These are phyloP conservation scores for Morus bassanus DNA, from an alignment of 2,797 vertebrate genomes.

Conservation along the genomic window DNA sequence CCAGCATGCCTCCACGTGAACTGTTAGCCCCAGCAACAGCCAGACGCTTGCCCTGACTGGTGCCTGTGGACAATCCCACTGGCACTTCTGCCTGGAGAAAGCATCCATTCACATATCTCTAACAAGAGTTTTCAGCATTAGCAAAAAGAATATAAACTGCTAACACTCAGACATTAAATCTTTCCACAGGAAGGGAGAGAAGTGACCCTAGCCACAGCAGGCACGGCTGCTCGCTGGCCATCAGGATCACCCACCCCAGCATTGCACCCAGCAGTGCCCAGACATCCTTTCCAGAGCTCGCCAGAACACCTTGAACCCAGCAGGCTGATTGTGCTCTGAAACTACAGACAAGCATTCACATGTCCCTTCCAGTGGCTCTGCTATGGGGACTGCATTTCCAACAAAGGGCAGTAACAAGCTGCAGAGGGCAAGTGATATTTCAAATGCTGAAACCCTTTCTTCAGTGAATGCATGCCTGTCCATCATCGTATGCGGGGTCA, in stretches of 20 bases:
- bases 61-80: neutral
- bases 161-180: neutral
- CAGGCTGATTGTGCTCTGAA: neutral
- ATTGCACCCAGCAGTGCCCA: neutral
- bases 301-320: neutral
- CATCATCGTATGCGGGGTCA: neutral
- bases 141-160: neutral
- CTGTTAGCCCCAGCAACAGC: neutral
- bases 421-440: neutral
- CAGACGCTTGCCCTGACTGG: neutral
- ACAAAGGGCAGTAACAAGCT: neutral
- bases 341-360: accelerated
- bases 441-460: neutral
- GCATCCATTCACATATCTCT: neutral
- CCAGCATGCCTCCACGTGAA: neutral
- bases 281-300: neutral
- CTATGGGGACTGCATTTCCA: neutral
- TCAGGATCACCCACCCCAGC: accelerated
- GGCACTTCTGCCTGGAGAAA: neutral
- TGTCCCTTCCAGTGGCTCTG: neutral
- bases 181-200: neutral
- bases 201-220: neutral
- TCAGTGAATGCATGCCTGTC: neutral
- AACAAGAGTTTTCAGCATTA: neutral
- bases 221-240: accelerated